A percentile compares a stretch with the other conserved stretches of the same genome.
Evolutionary conservation across 35 echinoderm and acorn worm genomes (phyloP).

Genomic region (Diadema setosum): DNA sequence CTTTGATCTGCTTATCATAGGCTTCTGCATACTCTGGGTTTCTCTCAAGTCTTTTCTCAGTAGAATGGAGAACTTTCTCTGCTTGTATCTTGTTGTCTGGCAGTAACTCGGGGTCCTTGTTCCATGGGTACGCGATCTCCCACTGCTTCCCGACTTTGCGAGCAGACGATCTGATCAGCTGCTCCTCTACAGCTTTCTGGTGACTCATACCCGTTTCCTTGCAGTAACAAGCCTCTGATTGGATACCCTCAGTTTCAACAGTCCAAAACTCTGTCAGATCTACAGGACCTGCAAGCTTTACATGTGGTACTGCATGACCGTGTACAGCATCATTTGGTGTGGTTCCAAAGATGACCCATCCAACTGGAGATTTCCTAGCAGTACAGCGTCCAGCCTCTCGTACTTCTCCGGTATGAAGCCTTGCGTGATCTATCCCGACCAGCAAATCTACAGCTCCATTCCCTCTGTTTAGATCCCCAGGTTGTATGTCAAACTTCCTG

Average conservation of each 20-base stretch:
- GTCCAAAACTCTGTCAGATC: conserved; percentile 63
- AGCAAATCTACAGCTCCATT: conserved; percentile 54
- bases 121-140: conserved; percentile 66
- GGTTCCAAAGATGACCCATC: conserved; percentile 54
- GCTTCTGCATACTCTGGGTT: conserved; percentile 49
- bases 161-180: conserved; percentile 40
- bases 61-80: conserved; percentile 39
- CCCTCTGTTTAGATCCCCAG: conserved; percentile 29
- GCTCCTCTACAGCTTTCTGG: conserved; percentile 27
- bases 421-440: conserved; percentile 60
- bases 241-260: conserved; percentile 54
- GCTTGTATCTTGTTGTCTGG: conserved; percentile 61
- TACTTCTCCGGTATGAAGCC: conserved; percentile 24
- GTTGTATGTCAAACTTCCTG: conserved; percentile 10
- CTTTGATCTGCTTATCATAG: conserved; percentile 61
- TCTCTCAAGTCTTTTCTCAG: conserved; percentile 43
- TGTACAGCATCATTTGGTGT: not conserved
- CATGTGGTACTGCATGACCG: conserved; percentile 1
- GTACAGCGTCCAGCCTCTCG: not conserved
- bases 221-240: conserved; percentile 48
- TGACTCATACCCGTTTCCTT: conserved; percentile 29
- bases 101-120: conserved; percentile 41
- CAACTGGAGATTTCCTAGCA: conserved; percentile 46
- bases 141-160: conserved; percentile 59
- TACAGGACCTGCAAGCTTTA: not conserved